Evolutionary conservation across 1,140 invertebrate species (phyloP).

Genomic region (Centruroides vittatus): DNA sequence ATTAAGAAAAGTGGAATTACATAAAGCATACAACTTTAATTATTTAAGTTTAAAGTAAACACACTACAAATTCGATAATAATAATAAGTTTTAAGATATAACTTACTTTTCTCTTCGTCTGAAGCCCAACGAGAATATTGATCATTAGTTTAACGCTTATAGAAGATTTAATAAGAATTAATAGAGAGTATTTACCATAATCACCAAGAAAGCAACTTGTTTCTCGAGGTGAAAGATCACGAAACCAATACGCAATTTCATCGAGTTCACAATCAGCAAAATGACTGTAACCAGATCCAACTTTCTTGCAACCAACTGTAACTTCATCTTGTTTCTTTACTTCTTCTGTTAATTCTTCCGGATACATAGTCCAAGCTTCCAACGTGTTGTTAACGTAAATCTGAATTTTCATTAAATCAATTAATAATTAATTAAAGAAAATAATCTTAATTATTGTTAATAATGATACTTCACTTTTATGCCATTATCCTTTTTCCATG

Average conservation of each 20-base stretch:
- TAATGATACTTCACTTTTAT: conserved; percentile 7
- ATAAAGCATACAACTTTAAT: no score
- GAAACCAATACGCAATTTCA: conserved; percentile 21
- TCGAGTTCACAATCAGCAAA: conserved; percentile 18
- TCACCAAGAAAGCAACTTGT: conserved; percentile 18
- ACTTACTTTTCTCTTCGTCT: not conserved
- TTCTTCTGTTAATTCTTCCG: not conserved
- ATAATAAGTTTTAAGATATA: not conserved
- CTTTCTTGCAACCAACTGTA: conserved; percentile 18
- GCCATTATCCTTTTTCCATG: conserved; percentile 8
- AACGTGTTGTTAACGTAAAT: conserved; percentile 12
- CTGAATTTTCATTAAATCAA: not conserved
- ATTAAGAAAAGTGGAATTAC: not conserved
- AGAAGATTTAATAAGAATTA: no score
- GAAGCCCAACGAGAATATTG: no score
- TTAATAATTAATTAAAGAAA: no score
- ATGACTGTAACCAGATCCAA: conserved; percentile 4
- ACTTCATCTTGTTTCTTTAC: not conserved
- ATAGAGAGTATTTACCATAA: conserved; percentile 14
- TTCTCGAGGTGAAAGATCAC: conserved; percentile 8
- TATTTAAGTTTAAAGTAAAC: not conserved
- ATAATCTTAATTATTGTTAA: not conserved
- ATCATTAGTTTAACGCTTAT: no score
- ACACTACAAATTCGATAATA: no score
- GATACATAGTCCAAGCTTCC: conserved; percentile 4